phyloP scores from a whole-genome alignment of 2,113 vertebrate genomes.

The Myiozetetes cayanensis region DNA sequence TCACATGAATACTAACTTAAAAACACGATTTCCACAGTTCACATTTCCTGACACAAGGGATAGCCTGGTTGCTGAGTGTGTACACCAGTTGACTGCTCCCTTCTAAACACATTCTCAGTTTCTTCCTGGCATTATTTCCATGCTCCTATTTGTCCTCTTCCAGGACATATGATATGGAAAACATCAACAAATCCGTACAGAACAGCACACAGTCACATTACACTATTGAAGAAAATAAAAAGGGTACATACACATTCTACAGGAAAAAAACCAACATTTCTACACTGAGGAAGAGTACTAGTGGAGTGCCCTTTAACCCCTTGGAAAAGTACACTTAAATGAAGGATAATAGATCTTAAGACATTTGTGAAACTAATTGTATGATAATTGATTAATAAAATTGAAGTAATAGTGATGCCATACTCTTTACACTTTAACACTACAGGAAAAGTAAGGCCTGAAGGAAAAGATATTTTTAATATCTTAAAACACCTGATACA shows the following conservation, averaged over 20 bases:
- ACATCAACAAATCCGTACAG: not conserved
- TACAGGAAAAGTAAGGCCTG: not conserved
- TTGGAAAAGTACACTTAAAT: not conserved
- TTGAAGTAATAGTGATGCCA: rapidly evolving
- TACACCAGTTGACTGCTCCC: not conserved
- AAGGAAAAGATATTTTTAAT: not conserved
- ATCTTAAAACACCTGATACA: not conserved
- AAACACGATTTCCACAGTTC: not conserved
- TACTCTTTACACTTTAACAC: not conserved
- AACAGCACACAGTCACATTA: not conserved
- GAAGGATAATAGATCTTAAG: not conserved
- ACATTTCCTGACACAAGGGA: not conserved
- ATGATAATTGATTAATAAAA: not conserved
- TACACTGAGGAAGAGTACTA: not conserved
- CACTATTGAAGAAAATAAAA: not conserved
- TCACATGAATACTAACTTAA: not conserved
- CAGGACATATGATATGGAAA: not conserved
- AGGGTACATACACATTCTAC: not conserved
- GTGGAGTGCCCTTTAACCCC: not conserved
- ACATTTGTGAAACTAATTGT: not conserved
- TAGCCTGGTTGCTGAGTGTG: not conserved
- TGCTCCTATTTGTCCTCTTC: not conserved
- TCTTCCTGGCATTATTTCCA: not conserved
- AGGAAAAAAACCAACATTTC: not conserved
- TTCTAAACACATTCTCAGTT: not conserved